These are phyloP conservation scores for Hippocampus barbouri DNA, from an alignment of 2,113 vertebrate species.

Conservation along the genomic window DNA sequence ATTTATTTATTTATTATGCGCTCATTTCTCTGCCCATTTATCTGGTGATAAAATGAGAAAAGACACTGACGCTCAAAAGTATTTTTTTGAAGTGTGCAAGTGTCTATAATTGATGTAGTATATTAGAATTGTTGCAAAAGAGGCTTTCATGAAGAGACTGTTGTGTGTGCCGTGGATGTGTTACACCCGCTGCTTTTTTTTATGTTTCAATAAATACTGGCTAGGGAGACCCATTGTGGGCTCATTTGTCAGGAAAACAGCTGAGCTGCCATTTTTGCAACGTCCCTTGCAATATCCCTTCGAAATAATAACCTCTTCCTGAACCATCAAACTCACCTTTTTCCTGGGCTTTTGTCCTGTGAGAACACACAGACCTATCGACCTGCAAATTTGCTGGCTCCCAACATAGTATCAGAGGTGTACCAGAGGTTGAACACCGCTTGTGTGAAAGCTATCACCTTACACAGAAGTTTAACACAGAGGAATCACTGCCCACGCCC, in stretches of 20 bases:
- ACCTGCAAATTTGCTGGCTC: not conserved
- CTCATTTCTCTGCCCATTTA: constrained; percentile 36
- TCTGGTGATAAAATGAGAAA: constrained; percentile 30
- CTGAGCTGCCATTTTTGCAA: not conserved
- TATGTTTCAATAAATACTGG: not conserved
- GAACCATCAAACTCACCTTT: not conserved
- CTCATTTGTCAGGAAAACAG: not conserved
- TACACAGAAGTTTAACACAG: not conserved
- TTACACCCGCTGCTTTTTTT: not conserved
- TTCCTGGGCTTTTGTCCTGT: not conserved
- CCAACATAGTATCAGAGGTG: not conserved
- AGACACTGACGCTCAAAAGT: constrained; percentile 31
- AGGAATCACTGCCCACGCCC: not conserved
- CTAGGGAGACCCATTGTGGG: not conserved
- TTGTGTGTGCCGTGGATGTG: not conserved
- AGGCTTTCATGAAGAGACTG: constrained; percentile 5
- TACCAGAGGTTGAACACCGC: not conserved
- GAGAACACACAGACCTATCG: too few relatives aligned
- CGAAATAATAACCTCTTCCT: not conserved
- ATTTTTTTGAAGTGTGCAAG: constrained; percentile 9
- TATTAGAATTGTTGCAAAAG: constrained; percentile 19
- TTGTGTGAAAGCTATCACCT: not conserved
- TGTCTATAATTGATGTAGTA: constrained; percentile 4
- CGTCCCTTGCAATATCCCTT: not conserved
- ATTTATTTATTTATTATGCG: constrained; percentile 30